Evolutionary conservation across 2,113 vertebrate species (phyloP), one percentile per base, ranked within the genome.

Genomic region (Terrapene triunguis): DNA sequence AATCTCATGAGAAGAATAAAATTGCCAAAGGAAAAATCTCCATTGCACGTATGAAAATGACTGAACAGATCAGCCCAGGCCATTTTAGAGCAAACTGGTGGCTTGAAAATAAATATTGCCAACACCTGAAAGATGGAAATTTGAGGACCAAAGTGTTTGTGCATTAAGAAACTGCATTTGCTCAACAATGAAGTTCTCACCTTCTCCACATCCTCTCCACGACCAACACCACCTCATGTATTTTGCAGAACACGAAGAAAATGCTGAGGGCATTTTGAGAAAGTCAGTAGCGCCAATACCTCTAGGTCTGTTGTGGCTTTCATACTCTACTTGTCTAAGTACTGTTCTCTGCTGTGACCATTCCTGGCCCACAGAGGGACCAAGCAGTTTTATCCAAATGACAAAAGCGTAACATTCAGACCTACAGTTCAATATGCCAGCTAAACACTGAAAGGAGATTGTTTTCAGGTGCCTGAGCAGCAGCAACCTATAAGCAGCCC

Each of bases 131-230:
- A 10, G 93, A 27, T 92, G 96, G 94, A 96, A 97, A 96, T 44
- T 85, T 2, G 74, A 72, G 96, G 95, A 95, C 50, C 24, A 51
- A 89, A 91, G 85, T 57, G 10, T 57, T 25, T 5, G 79, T 5
- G 1, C 1, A 9, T 1, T 72, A 69, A 83, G 12, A 14, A 89
- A 91, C 12, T 51, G 95, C 82, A 8, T 91, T 91, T 90, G 88
- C 94, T 97, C 96, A 97, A 96, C 94, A 95, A 97, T 95, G 96
- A 97, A 97, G 96, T 57, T 84, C 79, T 96, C 95, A 89, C 92
- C 92, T 93, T 25, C 65, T 94, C 95, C 96, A 89, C 95, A 96
- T 91, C 95, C 95, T 89, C 95, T 89, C 38, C 91, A 81, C 48
- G 95, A 92, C 85, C 94, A 86, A 88, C 80, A 95, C 95, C 24